Evolutionary conservation across 2,113 vertebrate species (phyloP).

Genomic region (Gallinago undulata): DNA sequence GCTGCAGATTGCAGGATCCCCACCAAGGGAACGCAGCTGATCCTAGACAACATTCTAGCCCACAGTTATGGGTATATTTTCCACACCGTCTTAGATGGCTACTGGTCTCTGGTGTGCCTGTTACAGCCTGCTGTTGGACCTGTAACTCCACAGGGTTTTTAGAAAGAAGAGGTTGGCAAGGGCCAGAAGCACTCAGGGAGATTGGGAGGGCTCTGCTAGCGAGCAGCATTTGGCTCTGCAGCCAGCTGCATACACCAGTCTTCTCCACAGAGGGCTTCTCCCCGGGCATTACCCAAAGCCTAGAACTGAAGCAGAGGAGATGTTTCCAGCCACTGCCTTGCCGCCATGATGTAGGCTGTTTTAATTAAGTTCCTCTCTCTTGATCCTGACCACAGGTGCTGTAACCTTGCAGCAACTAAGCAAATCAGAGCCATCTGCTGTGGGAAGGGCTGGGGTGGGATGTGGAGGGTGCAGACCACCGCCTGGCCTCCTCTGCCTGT

Average conservation of each 20-base stretch:
- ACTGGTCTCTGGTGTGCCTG: background rate
- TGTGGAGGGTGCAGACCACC: background rate
- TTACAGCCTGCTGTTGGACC: background rate
- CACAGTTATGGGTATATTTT: background rate
- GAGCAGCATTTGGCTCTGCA: background rate
- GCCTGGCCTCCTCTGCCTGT: background rate
- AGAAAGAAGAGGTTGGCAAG: background rate
- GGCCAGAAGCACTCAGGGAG: background rate
- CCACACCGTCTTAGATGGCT: background rate
- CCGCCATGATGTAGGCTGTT: fast-evolving
- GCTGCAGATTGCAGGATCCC: background rate
- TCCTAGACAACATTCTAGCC: background rate
- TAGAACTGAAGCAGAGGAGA: background rate
- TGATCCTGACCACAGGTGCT: background rate
- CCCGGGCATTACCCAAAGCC: background rate
- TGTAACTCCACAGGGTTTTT: background rate
- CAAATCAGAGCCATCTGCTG: background rate
- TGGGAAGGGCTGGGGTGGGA: background rate
- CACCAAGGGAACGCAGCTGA: background rate
- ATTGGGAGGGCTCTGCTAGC: background rate
- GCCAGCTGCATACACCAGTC: background rate
- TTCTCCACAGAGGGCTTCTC: background rate
- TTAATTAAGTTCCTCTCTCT: background rate
- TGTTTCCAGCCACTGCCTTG: background rate
- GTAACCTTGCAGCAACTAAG: background rate